phyloP scores from a whole-genome alignment of 2,113 vertebrate species.

The Cyprinodon tularosa region DNA sequence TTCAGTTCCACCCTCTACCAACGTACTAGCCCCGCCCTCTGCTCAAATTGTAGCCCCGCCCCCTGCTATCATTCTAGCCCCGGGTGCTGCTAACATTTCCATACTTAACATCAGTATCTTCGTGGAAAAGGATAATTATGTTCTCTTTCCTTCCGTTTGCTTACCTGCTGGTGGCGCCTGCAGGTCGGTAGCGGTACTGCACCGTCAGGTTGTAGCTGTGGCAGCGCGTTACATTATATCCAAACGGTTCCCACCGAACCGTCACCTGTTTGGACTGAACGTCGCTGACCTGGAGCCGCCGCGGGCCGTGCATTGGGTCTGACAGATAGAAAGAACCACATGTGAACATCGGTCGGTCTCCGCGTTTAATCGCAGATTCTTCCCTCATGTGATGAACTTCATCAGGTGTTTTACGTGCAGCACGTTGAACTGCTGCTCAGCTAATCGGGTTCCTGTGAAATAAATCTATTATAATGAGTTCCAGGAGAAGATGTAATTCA shows the following conservation, averaged over 20 bases:
- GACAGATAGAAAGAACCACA: conserved; percentile 15
- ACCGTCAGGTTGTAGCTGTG: conserved; percentile 93
- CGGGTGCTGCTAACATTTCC: too few relatives aligned
- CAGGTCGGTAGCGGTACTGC: conserved; percentile 86
- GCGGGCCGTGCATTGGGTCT: conserved; percentile 96
- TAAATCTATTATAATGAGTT: background rate
- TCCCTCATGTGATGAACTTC: too few relatives aligned
- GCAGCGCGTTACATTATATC: conserved; percentile 96
- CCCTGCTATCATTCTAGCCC: conserved; percentile 57
- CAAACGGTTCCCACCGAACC: conserved; percentile 93
- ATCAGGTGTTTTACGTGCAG: too few relatives aligned
- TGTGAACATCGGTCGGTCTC: background rate
- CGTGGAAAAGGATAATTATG: too few relatives aligned
- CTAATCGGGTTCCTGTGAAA: too few relatives aligned
- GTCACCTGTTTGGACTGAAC: conserved; percentile 93
- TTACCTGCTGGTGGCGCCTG: conserved; percentile 74
- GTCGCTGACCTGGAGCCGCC: conserved; percentile 87
- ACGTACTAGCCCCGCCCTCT: conserved; percentile 2
- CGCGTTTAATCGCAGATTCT: background rate
- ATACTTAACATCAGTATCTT: too few relatives aligned
- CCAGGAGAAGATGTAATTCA: background rate
- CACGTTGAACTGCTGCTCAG: too few relatives aligned
- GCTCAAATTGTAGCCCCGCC: background rate
- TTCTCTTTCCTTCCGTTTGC: background rate
- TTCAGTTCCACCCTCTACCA: conserved; percentile 30